Evolutionary conservation across 2,113 vertebrate genomes (phyloP).

Genomic region (Paradisaea rubra): DNA sequence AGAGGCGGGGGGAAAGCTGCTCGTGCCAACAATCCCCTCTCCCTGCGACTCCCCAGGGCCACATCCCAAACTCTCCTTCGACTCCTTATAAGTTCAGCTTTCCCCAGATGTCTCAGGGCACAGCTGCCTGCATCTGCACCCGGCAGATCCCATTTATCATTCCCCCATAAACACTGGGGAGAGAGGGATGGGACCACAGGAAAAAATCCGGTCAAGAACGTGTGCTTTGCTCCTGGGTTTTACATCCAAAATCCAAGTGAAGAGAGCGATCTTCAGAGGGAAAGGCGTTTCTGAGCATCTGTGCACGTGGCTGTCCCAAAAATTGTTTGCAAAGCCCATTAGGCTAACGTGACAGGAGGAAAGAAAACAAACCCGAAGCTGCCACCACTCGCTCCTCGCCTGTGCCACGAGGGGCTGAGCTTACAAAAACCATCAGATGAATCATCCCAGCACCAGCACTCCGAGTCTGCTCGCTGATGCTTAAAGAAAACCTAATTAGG

Average conservation of each 20-base stretch:
- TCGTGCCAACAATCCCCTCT: fast-evolving
- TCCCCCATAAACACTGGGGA: fast-evolving
- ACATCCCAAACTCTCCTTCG: neutral
- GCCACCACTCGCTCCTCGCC: neutral
- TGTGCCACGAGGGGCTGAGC: neutral
- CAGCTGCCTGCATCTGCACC: neutral
- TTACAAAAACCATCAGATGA: neutral
- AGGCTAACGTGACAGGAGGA: neutral
- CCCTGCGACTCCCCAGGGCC: neutral
- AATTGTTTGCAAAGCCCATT: neutral
- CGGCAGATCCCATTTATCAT: fast-evolving
- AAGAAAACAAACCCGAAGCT: neutral
- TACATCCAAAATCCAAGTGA: fast-evolving
- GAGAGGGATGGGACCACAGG: neutral
- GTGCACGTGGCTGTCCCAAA: neutral
- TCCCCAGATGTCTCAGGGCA: neutral
- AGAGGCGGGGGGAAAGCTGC: neutral
- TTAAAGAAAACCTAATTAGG: neutral
- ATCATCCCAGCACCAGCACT: neutral
- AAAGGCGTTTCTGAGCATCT: neutral
- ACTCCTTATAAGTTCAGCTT: neutral
- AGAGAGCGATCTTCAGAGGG: neutral
- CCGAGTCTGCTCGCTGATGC: neutral
- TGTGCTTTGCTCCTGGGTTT: neutral
- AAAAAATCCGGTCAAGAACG: fast-evolving